Base-by-base conservation (phyloP, 2,888 invertebrate species). In the Zelleria hepariella region DNA sequence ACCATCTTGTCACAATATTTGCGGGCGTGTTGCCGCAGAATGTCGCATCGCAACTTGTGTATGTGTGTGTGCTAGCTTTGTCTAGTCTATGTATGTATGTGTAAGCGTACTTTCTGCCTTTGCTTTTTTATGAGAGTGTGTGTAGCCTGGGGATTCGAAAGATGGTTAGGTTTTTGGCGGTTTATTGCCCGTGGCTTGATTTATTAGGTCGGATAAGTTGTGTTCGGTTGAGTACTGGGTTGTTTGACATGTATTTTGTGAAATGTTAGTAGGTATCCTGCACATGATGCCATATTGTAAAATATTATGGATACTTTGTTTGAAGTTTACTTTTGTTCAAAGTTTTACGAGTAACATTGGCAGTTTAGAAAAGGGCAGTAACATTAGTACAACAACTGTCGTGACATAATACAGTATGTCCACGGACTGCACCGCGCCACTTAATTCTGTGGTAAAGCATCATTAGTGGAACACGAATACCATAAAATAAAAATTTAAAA, bases 1-100 rank as follows among this genome's bases (percentile, higher is more conserved):
- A 57, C 57, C 58, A 63, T 68, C 61, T 62, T 71, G 73, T 72
- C 70, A 71, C 73, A 72, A 70, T 72, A 73, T 74, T 74, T 70
- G 70, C 32, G 64, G 49, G 61, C 63, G 32, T 63, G 64, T 20
- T 58, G 26, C 58, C 58, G 58, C 58, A 58, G 52, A 42, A 27
- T 58, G 58, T 10, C 58, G 58, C 58, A 53, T 53, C 58, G 58
- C 32, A 21, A 27, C 55, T 27, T 32, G 10, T 55, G 32, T 15
- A 10, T 42, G 15, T 42, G 32, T 42, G 32, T 15, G 32, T 42
- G 32, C 3, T 42, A 10, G 15, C 15, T 42, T 15, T 10, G 32
- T 42, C 32, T 42, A 42, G 15, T 15, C 15, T 42, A 3, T 10
- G 32, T 42, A 10, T 42, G 15, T 42, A 15, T 42, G 15, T 42